Conservation (phyloP, 1,140 invertebrate genomes). For the Rhagoletis zephyria region DNA sequence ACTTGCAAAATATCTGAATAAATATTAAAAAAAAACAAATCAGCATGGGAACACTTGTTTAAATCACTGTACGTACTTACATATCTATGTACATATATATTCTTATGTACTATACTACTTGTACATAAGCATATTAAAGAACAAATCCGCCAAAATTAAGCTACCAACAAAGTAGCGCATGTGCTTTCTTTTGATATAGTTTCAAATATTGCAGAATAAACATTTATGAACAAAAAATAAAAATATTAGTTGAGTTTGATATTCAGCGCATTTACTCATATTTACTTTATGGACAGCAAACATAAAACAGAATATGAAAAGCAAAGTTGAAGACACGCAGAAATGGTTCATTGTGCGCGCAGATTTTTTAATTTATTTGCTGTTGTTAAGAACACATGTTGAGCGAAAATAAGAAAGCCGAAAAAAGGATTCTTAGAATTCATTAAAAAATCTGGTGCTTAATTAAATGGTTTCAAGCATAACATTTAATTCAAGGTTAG, state of each 20-base stretch:
- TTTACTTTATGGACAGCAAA: conserved; percentile 5
- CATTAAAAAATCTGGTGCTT: neutral
- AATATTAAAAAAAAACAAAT: too few relatives aligned
- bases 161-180: neutral
- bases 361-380: neutral
- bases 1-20: too few relatives aligned
- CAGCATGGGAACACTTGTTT: too few relatives aligned
- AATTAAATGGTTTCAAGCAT: neutral
- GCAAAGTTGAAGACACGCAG: neutral
- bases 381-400: neutral
- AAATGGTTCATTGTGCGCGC: neutral
- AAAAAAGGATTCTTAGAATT: conserved; percentile 11
- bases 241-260: conserved; percentile 4
- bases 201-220: neutral
- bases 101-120: too few relatives aligned
- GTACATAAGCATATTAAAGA: neutral
- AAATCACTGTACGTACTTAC: too few relatives aligned
- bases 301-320: conserved; percentile 18
- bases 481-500: conserved; percentile 29
- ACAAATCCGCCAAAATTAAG: neutral
- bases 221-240: neutral
- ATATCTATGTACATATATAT: too few relatives aligned
- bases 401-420: neutral
- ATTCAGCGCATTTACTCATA: conserved; percentile 14
- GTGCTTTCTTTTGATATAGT: neutral